Base-by-base conservation (phyloP, 2,113 vertebrate species). In the Bambusicola thoracicus region DNA sequence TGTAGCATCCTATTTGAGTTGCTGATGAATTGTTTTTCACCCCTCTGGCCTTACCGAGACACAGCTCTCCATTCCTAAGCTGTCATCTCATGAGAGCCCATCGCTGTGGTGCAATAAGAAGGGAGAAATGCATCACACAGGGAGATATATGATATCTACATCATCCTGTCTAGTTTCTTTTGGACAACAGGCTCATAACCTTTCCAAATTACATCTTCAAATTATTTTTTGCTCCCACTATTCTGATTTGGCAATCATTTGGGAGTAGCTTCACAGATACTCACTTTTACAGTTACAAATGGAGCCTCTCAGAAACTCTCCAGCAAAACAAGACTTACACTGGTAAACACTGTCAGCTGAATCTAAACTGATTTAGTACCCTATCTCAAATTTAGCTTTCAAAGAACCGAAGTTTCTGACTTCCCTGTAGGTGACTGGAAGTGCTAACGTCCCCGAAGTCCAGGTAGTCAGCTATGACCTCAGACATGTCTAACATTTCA, bases 61-160 rank as follows among this genome's bases (percentile, higher is more conserved):
- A 55, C 13, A 62, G 15, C 14, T 83, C 40, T 74, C 40, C 49
- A 49, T 24, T 27, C 13, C 18, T 44, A 6, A 6, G 41, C 7
- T 15, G 21, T 43, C 25, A 13, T 6, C 32, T 2, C 7, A 2
- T 22, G 66, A 59, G 15, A 70, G 46, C 13, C 29, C 41, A 70
- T 2, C 1, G 1, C 61, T 59, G 17, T 6, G 41, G 13, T 55
- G 38, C 34, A 49, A 2, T 51, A 41, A 49, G 13, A 41, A 69
- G 24, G 80, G 46, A 49, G n/a, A 84, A 65, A 13, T 4, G 46
- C 7, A 34, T n/a, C 41, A n/a, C 66, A 67, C 18, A 29, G 10
- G 16, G 9, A 63, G 62, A 24, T 7, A 12, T 1, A 1, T 16
- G 3, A 41, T 15, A 63, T 3, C 11, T 20, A 2, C 13, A 53